These are phyloP conservation scores for Psettodes erumei DNA, from an alignment of 2,113 vertebrate species.

Conservation along the genomic window DNA sequence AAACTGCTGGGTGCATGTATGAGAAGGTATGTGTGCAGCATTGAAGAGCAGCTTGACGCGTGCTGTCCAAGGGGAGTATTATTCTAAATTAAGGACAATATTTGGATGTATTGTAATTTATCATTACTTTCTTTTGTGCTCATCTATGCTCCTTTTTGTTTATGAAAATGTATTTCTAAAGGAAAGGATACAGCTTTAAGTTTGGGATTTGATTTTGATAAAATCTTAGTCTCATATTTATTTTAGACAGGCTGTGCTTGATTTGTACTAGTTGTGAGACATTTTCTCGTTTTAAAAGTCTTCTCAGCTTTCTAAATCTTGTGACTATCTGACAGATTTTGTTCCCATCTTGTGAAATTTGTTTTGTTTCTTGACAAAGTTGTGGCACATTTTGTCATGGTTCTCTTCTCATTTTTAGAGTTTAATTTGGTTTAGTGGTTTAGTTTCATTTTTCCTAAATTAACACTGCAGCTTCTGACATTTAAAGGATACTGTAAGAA, in stretches of 20 bases:
- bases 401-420: background rate
- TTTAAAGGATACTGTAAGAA: too few relatives aligned
- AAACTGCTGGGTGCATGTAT: slow-evolving; percentile 32
- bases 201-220: too few relatives aligned
- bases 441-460: background rate
- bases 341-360: background rate
- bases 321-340: background rate
- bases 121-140: background rate
- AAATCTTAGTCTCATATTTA: background rate
- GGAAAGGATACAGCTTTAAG: background rate
- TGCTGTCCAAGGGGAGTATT: background rate
- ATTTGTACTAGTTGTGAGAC: too few relatives aligned
- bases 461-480: too few relatives aligned
- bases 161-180: background rate
- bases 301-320: background rate
- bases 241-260: too few relatives aligned
- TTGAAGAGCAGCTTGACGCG: background rate
- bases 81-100: background rate
- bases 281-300: too few relatives aligned
- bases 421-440: background rate
- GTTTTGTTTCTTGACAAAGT: background rate
- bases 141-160: background rate
- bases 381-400: background rate
- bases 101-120: background rate
- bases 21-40: slow-evolving; percentile 22